Evolutionary conservation across 2,113 vertebrate species (phyloP).

Genomic region (Tor tambroides): DNA sequence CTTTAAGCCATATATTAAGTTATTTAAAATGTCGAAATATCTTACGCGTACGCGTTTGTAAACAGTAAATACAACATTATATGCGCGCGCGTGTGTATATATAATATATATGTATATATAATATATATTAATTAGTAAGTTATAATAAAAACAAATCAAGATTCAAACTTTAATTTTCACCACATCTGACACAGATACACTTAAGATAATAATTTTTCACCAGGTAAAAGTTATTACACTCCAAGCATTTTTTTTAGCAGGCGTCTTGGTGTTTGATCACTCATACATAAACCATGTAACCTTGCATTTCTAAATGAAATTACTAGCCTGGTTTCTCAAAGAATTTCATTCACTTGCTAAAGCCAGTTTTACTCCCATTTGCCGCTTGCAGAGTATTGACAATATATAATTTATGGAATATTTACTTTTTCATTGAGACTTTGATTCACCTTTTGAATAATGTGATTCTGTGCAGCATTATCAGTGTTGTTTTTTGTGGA

Average conservation of each 20-base stretch:
- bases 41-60: neutral
- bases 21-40: neutral
- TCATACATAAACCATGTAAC: neutral
- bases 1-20: neutral
- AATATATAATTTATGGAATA: neutral
- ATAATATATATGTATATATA: no score
- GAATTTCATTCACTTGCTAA: neutral
- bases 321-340: neutral
- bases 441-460: neutral
- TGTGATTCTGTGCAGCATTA: neutral
- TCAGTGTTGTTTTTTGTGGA: constrained; percentile 3
- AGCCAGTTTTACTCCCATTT: neutral
- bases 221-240: neutral
- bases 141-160: neutral
- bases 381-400: neutral
- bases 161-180: neutral
- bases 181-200: neutral
- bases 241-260: neutral
- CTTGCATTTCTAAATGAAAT: neutral
- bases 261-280: neutral
- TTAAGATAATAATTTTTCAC: neutral
- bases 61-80: neutral
- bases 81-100: no score
- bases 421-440: neutral
- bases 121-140: no score